phyloP scores from a whole-genome alignment of 2,888 invertebrate species.

The Tanytarsus gracilentus region DNA sequence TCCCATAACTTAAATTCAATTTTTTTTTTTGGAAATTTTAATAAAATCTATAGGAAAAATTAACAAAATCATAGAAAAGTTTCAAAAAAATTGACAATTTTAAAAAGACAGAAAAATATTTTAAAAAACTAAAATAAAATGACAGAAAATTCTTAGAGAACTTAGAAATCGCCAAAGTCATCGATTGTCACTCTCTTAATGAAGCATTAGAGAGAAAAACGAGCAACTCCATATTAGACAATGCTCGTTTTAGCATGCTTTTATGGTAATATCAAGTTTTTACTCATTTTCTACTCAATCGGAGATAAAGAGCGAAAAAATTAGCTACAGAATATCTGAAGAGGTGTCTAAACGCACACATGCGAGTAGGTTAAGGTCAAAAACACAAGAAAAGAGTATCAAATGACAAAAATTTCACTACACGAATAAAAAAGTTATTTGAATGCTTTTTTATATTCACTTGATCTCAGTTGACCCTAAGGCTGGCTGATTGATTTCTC shows the following conservation, averaged over 20 bases:
- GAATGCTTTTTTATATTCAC: too few relatives aligned
- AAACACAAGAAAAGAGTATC: neutral
- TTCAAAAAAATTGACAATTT: neutral
- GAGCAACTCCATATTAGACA: neutral
- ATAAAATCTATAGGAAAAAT: too few relatives aligned
- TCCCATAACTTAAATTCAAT: conserved; percentile 13
- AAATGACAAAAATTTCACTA: neutral
- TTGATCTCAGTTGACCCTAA: too few relatives aligned
- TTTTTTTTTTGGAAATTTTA: neutral
- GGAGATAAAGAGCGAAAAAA: too few relatives aligned
- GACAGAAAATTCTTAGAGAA: too few relatives aligned
- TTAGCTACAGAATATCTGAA: neutral
- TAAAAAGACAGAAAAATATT: neutral
- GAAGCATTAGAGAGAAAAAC: neutral
- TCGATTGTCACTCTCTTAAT: neutral
- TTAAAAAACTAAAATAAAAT: too few relatives aligned
- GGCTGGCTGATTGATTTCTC: too few relatives aligned
- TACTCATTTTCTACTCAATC: neutral
- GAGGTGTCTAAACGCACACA: neutral
- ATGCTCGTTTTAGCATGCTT: neutral
- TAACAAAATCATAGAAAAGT: too few relatives aligned
- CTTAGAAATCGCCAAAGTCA: neutral
- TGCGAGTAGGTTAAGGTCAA: conserved; percentile 8
- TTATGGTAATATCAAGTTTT: conserved; percentile 10
- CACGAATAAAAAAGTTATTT: neutral